These are phyloP conservation scores for Rosalia funebris DNA, from an alignment of 2,888 invertebrate genomes.

Conservation along the genomic window DNA sequence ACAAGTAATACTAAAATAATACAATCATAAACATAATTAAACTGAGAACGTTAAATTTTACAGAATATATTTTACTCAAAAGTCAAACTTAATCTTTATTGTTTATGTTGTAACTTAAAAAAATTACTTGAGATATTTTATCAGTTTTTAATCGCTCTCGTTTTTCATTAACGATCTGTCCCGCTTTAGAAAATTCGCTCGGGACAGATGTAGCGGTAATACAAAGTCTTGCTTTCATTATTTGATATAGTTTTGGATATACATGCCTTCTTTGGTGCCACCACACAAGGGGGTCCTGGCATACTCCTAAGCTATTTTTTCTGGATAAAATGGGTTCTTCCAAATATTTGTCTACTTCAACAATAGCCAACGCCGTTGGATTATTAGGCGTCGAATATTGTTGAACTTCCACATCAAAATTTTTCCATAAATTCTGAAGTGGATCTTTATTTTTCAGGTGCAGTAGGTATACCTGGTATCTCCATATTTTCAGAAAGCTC, in stretches of 20 bases:
- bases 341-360: slow-evolving; percentile 40
- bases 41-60: too few relatives aligned
- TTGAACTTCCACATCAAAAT: slow-evolving; percentile 34
- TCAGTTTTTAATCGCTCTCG: not conserved
- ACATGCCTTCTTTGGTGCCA: slow-evolving; percentile 30
- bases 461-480: slow-evolving; percentile 3
- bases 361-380: slow-evolving; percentile 33
- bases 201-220: not conserved
- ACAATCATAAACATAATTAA: too few relatives aligned
- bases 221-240: slow-evolving; percentile 23
- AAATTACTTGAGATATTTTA: not conserved
- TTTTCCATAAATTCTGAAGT: slow-evolving; percentile 30
- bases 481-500: slow-evolving; percentile 4
- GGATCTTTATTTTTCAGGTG: slow-evolving; percentile 14
- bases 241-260: slow-evolving; percentile 31
- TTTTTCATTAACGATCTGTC: slow-evolving; percentile 22
- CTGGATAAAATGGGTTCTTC: slow-evolving; percentile 18
- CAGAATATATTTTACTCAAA: too few relatives aligned
- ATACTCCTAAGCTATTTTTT: slow-evolving; percentile 5
- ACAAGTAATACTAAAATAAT: too few relatives aligned
- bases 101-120: not conserved
- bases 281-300: slow-evolving; percentile 28
- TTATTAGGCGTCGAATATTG: slow-evolving; percentile 28
- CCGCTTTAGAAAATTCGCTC: slow-evolving; percentile 9
- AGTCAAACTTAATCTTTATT: not conserved